Evolutionary conservation across 2,797 vertebrate genomes (phyloP).

Genomic region (Ctenosaura bakeri): DNA sequence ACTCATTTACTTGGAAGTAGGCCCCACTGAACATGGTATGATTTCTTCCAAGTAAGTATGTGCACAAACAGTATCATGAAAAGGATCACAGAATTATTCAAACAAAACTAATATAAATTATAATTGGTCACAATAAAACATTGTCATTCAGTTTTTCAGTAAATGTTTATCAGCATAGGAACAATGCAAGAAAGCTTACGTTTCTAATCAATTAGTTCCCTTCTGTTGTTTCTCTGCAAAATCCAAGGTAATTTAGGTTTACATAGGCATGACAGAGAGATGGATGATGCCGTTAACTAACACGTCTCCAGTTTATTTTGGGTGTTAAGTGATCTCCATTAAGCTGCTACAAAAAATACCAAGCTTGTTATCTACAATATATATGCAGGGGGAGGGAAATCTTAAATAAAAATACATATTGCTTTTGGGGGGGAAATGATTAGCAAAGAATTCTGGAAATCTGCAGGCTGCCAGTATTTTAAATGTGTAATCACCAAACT

Average conservation of each 20-base stretch:
- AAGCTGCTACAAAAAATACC: constrained; percentile 9
- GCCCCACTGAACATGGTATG: neutral
- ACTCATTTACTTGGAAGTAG: neutral
- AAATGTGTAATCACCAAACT: neutral
- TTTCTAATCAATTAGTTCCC: neutral
- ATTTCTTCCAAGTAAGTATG: neutral
- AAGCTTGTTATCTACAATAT: neutral
- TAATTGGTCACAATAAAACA: neutral
- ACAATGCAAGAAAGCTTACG: neutral
- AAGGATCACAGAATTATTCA: neutral
- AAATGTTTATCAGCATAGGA: neutral
- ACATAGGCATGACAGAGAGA: neutral
- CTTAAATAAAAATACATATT: neutral
- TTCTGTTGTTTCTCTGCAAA: constrained; percentile 6
- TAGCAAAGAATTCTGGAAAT: fast-evolving
- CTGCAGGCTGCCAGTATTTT: neutral
- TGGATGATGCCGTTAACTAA: neutral
- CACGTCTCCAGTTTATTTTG: neutral
- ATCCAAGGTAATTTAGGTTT: neutral
- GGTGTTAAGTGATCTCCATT: constrained; percentile 7
- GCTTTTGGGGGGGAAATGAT: neutral
- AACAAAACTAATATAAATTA: neutral
- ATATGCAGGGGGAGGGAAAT: neutral
- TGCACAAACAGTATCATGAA: neutral
- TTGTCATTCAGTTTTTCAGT: neutral